Conservation (phyloP, 1,140 invertebrate species). For the Nixonia krombeini region DNA sequence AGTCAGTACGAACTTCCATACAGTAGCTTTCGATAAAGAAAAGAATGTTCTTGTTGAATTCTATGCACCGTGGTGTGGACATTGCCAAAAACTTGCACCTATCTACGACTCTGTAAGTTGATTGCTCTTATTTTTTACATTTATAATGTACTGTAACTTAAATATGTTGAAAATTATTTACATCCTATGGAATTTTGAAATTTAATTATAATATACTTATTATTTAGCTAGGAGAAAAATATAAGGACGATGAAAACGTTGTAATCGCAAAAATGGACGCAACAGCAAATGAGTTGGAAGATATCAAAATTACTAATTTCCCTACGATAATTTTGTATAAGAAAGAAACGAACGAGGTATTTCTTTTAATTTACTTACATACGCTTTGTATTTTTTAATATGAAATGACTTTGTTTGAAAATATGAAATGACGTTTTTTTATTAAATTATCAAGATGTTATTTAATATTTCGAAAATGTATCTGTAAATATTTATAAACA, state of each 20-base stretch:
- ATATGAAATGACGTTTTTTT: no score
- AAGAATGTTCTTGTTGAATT: conserved; percentile 99
- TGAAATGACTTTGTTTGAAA: no score
- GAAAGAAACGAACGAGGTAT: conserved; percentile 91
- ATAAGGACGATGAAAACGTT: conserved; percentile 85
- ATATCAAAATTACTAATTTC: conserved; percentile 95
- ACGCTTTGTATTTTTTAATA: conserved; percentile 8
- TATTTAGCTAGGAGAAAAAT: conserved; percentile 85
- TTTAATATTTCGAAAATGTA: neutral
- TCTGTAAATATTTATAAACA: neutral
- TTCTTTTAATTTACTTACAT: conserved; percentile 18
- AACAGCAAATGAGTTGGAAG: conserved; percentile 96
- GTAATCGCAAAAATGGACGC: conserved; percentile 99
- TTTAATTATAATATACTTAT: conserved; percentile 14
- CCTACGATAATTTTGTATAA: conserved; percentile 97
- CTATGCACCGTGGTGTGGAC: conserved; percentile 98
- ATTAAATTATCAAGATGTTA: neutral
- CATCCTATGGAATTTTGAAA: no score
- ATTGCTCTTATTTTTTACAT: conserved; percentile 5
- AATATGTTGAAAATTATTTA: no score
- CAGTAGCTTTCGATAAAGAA: conserved; percentile 88
- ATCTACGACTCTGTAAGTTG: conserved; percentile 88
- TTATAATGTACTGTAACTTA: no score
- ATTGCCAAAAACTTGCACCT: conserved; percentile 96
- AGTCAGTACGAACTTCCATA: conserved; percentile 96